Evolutionary conservation across 92 coral and sea anemone species (phyloP), one percentile per base, ranked within the genome.

Genomic region (Porites cylindrica): DNA sequence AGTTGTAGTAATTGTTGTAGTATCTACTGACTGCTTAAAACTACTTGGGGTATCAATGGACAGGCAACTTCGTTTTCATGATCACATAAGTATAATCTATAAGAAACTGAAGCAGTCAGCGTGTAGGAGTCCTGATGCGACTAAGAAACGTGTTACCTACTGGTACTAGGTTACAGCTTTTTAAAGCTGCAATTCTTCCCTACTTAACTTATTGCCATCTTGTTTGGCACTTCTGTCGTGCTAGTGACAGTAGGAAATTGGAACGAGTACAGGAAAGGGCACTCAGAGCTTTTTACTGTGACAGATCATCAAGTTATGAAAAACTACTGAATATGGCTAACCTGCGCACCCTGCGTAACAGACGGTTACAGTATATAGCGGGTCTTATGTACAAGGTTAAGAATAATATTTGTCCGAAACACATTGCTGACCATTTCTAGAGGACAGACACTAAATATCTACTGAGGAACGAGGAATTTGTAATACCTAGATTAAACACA

Each of bases 141-240:
- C 32, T 29, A 4, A 29, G 32, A 29, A 0, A 26, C 29, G n/a
- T 26, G 1, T 26, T 26, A 26, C 29, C 29, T 0, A 26, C 2
- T 26, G 29, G 29, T 26, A 26, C 29, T 26, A 26, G 1, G 2
- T 29, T 29, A 29, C 32, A 29, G 32, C 3, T 29, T 29, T 29
- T 29, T 29, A 29, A 29, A 29, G 32, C 32, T 29, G 3, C 32
- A 0, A 0, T 29, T 29, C 4, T 29, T 29, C 32, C 0, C 32
- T 29, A 29, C 32, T 29, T 0, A 29, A 29, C 32, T 29, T 29
- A 29, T 51, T 74, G 17, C 3, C 78, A 74, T 19, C 66, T 75
- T 76, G 81, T 76, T 76, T 76, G 81, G 81, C 81, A 76, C 69
- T 4, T 76, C 68, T 59, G 81, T 59, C 69, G 70, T 76, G 68